phyloP scores from a whole-genome alignment of 2,797 vertebrate species.

The Agapornis canus region DNA sequence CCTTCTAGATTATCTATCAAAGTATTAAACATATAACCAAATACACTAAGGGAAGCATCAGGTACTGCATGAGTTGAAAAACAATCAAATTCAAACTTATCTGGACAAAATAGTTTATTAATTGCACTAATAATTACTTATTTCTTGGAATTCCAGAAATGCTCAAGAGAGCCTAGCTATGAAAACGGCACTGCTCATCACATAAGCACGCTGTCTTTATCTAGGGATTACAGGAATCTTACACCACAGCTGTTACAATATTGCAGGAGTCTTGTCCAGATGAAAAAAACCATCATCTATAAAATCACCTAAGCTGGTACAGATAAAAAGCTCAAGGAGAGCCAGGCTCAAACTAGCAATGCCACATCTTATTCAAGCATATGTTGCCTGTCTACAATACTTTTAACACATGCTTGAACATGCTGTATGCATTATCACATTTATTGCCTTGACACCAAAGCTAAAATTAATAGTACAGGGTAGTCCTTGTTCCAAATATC shows the following conservation, averaged over 20 bases:
- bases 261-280: neutral
- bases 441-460: slow-evolving; percentile 59
- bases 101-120: neutral
- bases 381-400: neutral
- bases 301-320: neutral
- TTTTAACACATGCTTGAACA: slow-evolving; percentile 56
- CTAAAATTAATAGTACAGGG: slow-evolving; percentile 16
- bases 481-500: neutral
- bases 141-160: neutral
- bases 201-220: neutral
- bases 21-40: neutral
- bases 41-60: neutral
- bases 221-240: neutral
- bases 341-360: slow-evolving; percentile 20
- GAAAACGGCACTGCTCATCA: neutral
- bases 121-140: neutral
- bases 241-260: neutral
- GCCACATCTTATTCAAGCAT: slow-evolving; percentile 53
- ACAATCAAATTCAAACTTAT: neutral
- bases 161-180: neutral
- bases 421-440: slow-evolving; percentile 47
- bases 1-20: neutral
- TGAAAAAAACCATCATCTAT: neutral
- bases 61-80: neutral
- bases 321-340: slow-evolving; percentile 40